Base-by-base conservation (phyloP, 2,888 invertebrate genomes). In the Cosmopolites sordidus region DNA sequence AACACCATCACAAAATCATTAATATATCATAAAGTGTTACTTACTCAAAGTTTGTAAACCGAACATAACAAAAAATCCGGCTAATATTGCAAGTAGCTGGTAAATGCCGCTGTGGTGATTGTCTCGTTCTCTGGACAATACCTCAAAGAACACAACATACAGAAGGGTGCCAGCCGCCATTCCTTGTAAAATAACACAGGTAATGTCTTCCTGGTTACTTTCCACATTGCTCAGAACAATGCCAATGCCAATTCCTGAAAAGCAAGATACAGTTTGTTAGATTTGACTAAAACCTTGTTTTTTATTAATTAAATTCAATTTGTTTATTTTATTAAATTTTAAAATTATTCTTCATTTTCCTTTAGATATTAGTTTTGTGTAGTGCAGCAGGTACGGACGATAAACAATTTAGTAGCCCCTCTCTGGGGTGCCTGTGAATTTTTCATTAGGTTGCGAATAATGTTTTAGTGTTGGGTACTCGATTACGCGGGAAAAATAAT, bases 101-200 rank as follows among this genome's bases (percentile, higher is more conserved):
- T 78, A 74, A 30, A 81, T 68, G 11, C 82, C 82, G 53, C 78
- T 78, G 62, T 80, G 80, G 30, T 74, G 74, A 65, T 80, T 81
- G 56, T 76, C 76, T 16, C 79, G 75, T 64, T 89, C 88, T 55
- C 87, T 78, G 4, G 86, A 84, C 12, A 89, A 75, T n/a, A 89
- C 83, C 73, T 89, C 89, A 73, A 89, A 88, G 73, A 88, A 87
- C 1, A 88, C 87, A 11, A 90, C 86, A 73, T 88, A 89, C 11
- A 89, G 74, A 45, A 89, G 79, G 0, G 89, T 89, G 4, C 89
- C 89, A 44, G 86, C 84, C 0, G 89, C 88, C 75, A 89, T 79
- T 4, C 86, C 87, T 70, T 88, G 86, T 1, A 82, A 73, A 15
- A 81, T 76, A 2, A 80, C 76, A 4, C 79, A 78, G 0, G 77